phyloP scores from a whole-genome alignment of 2,113 vertebrate genomes.

The human (Homo sapiens) region DNA sequence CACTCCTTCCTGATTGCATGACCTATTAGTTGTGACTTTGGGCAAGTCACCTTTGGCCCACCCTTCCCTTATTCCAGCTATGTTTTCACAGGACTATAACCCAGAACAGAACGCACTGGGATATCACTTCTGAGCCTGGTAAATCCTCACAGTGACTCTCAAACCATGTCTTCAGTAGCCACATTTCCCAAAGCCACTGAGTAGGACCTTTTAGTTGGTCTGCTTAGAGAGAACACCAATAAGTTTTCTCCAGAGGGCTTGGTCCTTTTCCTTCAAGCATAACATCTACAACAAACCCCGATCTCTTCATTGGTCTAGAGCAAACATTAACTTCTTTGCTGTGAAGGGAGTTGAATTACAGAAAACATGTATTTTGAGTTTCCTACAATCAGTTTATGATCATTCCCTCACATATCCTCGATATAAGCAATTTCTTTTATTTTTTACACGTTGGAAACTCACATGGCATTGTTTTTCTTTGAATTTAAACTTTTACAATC shows the following conservation, averaged over 20 bases:
- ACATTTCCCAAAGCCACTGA: neutral
- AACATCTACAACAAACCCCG: neutral
- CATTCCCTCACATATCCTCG: neutral
- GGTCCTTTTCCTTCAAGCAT: neutral
- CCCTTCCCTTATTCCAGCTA: neutral
- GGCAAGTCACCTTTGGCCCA: neutral
- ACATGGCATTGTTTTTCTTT: neutral
- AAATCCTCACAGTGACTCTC: neutral
- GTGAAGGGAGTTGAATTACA: neutral
- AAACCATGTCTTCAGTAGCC: neutral
- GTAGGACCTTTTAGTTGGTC: neutral
- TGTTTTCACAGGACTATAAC: neutral
- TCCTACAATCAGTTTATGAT: neutral
- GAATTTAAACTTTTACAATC: neutral
- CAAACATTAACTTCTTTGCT: slow-evolving; percentile 18
- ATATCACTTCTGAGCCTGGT: too few species aligned
- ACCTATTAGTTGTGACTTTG: neutral
- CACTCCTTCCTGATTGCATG: neutral
- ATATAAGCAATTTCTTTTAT: neutral
- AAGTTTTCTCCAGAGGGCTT: neutral
- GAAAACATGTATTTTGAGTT: neutral
- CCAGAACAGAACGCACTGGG: neutral
- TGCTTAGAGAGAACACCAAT: neutral
- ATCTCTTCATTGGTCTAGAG: neutral
- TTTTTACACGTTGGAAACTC: neutral